Evolutionary conservation across 1,140 invertebrate species (phyloP), one percentile per base, ranked within the genome.

Genomic region (Drosophila jambulina): DNA sequence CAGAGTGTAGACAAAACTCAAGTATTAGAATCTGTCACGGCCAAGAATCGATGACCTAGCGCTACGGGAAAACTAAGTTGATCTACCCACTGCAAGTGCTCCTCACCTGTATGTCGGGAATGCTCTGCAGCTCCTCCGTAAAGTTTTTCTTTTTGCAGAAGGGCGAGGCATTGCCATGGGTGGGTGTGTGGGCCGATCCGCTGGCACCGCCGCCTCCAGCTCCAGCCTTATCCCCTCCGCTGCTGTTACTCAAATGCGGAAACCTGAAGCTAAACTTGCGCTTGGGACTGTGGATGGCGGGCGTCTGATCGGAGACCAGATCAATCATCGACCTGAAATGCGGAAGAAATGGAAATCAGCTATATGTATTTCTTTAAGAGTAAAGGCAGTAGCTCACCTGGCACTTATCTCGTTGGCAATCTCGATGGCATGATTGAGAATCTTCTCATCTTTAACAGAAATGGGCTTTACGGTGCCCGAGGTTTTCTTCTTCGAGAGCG

Each of bases 371-470:
- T 4, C 13, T 13, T 32, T 32, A 9, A 3, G 10, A 32, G 32
- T 32, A 32, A 12, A 3, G 0, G 7, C 15, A 46, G 1, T 9
- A 9, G 45, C 15, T 48, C 46, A 48, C 46, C 95, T 96, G 53
- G 95, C 96, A 34, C 97, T 98, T 61, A 99, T 94, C 93, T 99
- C 98, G 93, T 98, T 98, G 25, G 98, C 98, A 93, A 99, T 95
- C 34, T 97, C 97, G 71, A 99, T 98, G 7, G 98, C 98, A 46
- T 97, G 96, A 80, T 99, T 98, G 32, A 99, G 94, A n/a, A 97
- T 98, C 91, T 96, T 97, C 91, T 98, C 95, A 93, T 99, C 98
- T 65, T 98, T 96, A 0, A 97, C 97, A 23, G 98, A 99, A 93
- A 99, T 98, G 15, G 96, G 97, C 93, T 99, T 99, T 53, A 99